Conservation (phyloP, 2,888 invertebrate species). For the Cantharis rustica region DNA sequence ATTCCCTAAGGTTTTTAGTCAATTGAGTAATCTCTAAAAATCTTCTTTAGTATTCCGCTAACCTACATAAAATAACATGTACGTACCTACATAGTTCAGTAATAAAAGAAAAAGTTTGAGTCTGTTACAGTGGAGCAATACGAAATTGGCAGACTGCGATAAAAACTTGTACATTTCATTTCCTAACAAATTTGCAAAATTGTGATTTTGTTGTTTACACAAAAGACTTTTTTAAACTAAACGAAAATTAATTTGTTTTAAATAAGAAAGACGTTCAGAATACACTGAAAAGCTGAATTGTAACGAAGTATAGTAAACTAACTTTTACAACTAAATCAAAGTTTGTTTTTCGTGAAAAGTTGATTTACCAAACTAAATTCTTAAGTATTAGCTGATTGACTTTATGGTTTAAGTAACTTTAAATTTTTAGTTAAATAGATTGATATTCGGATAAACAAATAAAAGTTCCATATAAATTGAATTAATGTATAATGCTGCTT, state of each 20-base stretch:
- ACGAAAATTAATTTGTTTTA: background rate
- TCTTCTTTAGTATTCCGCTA: background rate
- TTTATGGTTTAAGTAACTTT: background rate
- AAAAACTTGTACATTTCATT: background rate
- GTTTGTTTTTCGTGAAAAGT: background rate
- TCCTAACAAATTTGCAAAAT: background rate
- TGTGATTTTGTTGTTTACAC: background rate
- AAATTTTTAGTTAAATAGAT: background rate
- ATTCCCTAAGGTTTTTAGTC: background rate
- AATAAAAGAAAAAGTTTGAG: background rate
- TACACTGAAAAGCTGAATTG: background rate
- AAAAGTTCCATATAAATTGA: background rate
- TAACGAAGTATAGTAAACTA: background rate
- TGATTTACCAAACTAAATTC: background rate
- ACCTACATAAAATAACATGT: constrained; percentile 1
- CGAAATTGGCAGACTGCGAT: constrained; percentile 4
- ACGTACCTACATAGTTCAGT: background rate
- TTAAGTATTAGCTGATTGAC: background rate
- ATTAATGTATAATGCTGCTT: background rate
- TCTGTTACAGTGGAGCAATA: constrained; percentile 2
- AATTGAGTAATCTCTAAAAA: constrained; percentile 1
- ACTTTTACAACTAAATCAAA: background rate
- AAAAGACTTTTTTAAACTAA: background rate
- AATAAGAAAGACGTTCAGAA: background rate
- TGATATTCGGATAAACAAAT: background rate